Conservation (phyloP, 2,888 invertebrate species). For the Leucophora obtusa region DNA sequence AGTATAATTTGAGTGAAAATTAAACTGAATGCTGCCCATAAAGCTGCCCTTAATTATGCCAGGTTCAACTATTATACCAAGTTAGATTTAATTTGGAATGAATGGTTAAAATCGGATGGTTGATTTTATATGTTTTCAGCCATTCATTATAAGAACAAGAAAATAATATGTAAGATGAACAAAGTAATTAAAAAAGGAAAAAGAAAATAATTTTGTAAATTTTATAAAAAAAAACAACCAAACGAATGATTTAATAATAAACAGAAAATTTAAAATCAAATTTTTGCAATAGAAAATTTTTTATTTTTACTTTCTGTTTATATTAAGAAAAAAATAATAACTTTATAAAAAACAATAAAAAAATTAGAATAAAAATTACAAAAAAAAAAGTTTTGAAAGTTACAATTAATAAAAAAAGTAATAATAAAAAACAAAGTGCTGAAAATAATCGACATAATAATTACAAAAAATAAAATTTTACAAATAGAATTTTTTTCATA, state of each 20-base stretch:
- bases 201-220: constrained; percentile 58
- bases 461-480: constrained; percentile 27
- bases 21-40: too few relatives aligned
- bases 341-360: constrained; percentile 48
- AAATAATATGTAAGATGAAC: constrained; percentile 50
- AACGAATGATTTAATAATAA: constrained; percentile 13
- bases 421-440: constrained; percentile 43
- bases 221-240: constrained; percentile 56
- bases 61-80: too few relatives aligned
- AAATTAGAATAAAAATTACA: constrained; percentile 64
- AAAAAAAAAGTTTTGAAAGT: constrained; percentile 41
- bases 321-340: not conserved
- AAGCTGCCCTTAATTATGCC: too few relatives aligned
- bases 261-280: constrained; percentile 4
- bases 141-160: constrained; percentile 50
- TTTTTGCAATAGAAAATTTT: not conserved
- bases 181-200: constrained; percentile 25
- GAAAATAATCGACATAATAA: constrained; percentile 39
- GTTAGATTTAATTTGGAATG: too few relatives aligned
- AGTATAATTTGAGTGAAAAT: too few relatives aligned
- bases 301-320: not conserved
- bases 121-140: too few relatives aligned
- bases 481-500: constrained; percentile 51
- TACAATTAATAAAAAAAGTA: constrained; percentile 45
- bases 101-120: too few relatives aligned